Base-by-base conservation (phyloP, 1,140 invertebrate species). In the Andrena cerasifolii region DNA sequence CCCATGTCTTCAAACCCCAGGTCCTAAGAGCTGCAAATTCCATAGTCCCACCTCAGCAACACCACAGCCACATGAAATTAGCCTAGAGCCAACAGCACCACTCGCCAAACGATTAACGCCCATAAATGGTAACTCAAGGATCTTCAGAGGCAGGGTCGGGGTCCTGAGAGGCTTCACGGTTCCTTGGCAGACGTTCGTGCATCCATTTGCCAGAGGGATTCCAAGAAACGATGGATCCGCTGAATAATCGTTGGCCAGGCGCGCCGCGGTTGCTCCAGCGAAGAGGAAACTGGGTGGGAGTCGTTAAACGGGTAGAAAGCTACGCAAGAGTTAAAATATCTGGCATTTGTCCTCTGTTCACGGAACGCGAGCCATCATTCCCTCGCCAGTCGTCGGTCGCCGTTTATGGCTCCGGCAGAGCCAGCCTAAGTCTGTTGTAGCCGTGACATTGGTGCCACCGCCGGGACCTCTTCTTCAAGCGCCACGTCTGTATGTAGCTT, bases 401-500 rank as follows among this genome's bases (percentile, higher is more conserved):
- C 54, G 26, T 21, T 40, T 33, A 53, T 16, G 65, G 7, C 6
- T 14, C n/a, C 0, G 6, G 4, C 36, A 40, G 36, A 2, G 6
- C n/a, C 31, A 2, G 6, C n/a, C 31, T 28, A 24, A 3, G 0
- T 28, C 18, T 6, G 2, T 33, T n/a, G n/a, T n/a, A n/a, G n/a
- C n/a, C n/a, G n/a, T n/a, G n/a, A n/a, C n/a, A n/a, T n/a, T n/a
- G n/a, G n/a, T n/a, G n/a, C 18, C 16, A 28, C 1, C 14, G 4
- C 31, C 5, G 5, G 10, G 3, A 7, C 8, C 40, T 14, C 7
- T 45, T 28, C 1, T 21, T 26, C 67, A 71, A 58, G 58, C 67
- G 58, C 6, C 33, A 56, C 53, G 36, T 58, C 53, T 71, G 53
- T 56, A 47, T 53, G 67, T 2, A 58, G 53, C 53, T 47, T 71